Conservation (phyloP, 2,797 vertebrate species). For the Paramormyrops hopkinsi region DNA sequence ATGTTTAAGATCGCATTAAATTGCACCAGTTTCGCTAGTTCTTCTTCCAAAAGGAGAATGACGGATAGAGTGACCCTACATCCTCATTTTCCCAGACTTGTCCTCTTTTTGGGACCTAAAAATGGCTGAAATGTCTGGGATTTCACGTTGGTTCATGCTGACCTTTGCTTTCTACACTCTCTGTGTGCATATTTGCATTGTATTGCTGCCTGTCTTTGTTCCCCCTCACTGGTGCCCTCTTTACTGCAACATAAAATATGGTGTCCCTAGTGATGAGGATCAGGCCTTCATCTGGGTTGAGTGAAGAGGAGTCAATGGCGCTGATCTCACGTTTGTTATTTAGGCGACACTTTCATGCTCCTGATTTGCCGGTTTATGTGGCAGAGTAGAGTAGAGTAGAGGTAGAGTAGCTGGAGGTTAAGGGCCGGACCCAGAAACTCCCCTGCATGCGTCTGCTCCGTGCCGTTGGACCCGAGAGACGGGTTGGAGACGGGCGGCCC, state of each 20-base stretch:
- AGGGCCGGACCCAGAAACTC: neutral
- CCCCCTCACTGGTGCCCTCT: neutral
- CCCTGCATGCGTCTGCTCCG: neutral
- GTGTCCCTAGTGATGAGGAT: neutral
- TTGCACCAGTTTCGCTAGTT: neutral
- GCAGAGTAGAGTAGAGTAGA: too few species aligned
- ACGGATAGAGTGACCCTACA: neutral
- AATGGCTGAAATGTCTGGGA: neutral
- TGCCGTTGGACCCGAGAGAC: neutral
- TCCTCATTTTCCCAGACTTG: neutral
- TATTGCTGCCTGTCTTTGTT: neutral
- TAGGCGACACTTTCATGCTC: neutral
- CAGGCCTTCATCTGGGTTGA: neutral
- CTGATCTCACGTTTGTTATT: neutral
- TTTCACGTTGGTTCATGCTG: neutral
- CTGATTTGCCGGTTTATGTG: neutral
- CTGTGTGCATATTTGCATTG: neutral
- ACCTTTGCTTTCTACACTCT: neutral
- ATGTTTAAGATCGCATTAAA: neutral
- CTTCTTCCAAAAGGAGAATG: neutral
- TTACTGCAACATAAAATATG: neutral
- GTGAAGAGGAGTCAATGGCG: neutral
- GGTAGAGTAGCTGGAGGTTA: neutral
- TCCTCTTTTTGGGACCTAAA: neutral
- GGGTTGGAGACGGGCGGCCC: neutral